phyloP scores from a whole-genome alignment of 2,888 invertebrate genomes.

The Drosophila affinis region DNA sequence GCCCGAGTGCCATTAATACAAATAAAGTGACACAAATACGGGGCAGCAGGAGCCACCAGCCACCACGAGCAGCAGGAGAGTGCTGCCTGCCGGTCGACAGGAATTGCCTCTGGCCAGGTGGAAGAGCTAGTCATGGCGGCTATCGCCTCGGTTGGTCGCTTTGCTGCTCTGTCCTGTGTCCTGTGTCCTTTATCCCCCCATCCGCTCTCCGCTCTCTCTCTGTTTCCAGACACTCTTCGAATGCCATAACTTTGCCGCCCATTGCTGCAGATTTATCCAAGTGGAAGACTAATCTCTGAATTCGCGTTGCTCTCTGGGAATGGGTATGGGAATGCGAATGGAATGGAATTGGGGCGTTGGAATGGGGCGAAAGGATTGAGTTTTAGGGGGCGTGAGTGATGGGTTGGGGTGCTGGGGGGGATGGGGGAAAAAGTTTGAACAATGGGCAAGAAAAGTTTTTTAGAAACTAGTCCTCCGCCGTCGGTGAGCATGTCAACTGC shows the following conservation, averaged over 20 bases:
- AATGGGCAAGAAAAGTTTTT: constrained; percentile 73
- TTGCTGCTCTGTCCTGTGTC: constrained; percentile 34
- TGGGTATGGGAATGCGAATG: constrained; percentile 6
- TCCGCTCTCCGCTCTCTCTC: background rate
- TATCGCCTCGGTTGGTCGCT: constrained; percentile 38
- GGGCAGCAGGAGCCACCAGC: constrained; percentile 3
- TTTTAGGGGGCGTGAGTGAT: constrained; percentile 17
- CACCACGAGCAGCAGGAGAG: constrained; percentile 2
- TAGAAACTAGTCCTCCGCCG: constrained; percentile 64
- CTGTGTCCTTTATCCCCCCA: background rate
- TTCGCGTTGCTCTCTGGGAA: constrained; percentile 40
- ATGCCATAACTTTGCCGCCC: constrained; percentile 68
- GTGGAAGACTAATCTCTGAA: constrained; percentile 80
- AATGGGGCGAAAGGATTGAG: constrained; percentile 5
- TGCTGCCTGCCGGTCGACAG: background rate
- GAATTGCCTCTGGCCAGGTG: constrained; percentile 56
- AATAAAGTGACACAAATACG: constrained; percentile 76
- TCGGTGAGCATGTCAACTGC: constrained; percentile 74
- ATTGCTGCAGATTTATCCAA: constrained; percentile 74
- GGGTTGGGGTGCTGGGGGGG: constrained; percentile 1
- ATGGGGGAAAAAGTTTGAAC: constrained; percentile 65
- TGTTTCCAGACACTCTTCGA: constrained; percentile 9
- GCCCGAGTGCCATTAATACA: constrained; percentile 78
- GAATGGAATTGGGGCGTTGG: constrained; percentile 1
- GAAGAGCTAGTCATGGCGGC: constrained; percentile 13